phyloP scores from a whole-genome alignment of 2,888 invertebrate genomes.

The Scaptomyza parva region DNA sequence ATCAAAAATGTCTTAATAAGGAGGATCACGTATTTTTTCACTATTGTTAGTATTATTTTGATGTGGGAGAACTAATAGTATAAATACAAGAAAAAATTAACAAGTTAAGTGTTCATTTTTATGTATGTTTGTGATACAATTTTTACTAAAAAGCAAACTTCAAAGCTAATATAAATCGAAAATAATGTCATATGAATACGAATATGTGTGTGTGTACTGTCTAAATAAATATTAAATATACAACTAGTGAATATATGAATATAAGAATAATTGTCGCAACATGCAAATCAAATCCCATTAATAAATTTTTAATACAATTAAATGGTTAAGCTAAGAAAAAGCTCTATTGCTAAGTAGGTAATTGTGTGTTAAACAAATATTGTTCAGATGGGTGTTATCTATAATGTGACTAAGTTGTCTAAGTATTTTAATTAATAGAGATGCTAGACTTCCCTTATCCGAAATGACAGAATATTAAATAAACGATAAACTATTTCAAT shows the following conservation, averaged over 20 bases:
- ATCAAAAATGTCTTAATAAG: too few species aligned
- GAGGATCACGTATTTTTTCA: too few species aligned
- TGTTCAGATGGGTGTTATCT: constrained; percentile 12
- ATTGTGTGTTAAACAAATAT: constrained; percentile 14
- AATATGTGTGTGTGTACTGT: constrained; percentile 17
- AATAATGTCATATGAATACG: constrained; percentile 8
- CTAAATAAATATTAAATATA: constrained; percentile 15
- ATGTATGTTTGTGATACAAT: constrained; percentile 66
- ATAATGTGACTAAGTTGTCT: constrained; percentile 21
- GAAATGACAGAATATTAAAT: constrained; percentile 1
- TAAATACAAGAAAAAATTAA: constrained; percentile 31
- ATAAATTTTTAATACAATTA: constrained; percentile 28
- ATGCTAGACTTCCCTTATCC: constrained; percentile 45
- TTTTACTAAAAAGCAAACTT: constrained; percentile 22
- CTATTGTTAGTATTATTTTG: too few species aligned
- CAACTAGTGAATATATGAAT: constrained; percentile 9
- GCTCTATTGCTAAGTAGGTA: constrained; percentile 28
- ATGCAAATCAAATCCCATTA: constrained; percentile 14
- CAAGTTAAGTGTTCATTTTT: constrained; percentile 69
- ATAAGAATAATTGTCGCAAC: constrained; percentile 7
- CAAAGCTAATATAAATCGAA: constrained; percentile 2
- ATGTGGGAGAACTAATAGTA: neutral
- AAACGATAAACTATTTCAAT: constrained; percentile 8
- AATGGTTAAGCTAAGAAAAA: constrained; percentile 11
- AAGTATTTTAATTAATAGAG: constrained; percentile 48